Evolutionary conservation across 2,797 vertebrate species (phyloP).

Genomic region (Gymnothorax reevesii): DNA sequence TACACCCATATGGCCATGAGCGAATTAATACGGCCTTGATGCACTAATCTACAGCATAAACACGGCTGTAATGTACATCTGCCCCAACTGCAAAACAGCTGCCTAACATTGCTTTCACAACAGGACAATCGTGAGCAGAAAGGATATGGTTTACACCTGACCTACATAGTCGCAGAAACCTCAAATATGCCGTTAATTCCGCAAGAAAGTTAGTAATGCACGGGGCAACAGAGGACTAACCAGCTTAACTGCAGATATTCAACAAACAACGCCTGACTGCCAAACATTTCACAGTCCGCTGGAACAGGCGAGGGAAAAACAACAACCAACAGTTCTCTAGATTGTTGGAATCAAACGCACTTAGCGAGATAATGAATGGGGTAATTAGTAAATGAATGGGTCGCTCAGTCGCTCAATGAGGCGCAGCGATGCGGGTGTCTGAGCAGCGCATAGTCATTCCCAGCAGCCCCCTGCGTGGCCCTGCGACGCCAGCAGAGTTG

Average conservation of each 20-base stretch:
- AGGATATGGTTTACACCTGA: background rate
- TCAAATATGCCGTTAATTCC: too few relatives aligned
- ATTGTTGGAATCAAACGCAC: conserved; percentile 29
- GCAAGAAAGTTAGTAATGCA: background rate
- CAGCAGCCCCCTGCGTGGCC: background rate
- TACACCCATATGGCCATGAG: background rate
- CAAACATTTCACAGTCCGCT: conserved; percentile 7
- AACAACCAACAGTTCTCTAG: conserved; percentile 24
- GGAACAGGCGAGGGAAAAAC: conserved; percentile 9
- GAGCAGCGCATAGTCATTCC: conserved; percentile 14
- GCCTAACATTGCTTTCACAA: background rate
- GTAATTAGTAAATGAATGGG: conserved; percentile 72
- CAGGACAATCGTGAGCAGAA: background rate
- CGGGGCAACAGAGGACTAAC: background rate
- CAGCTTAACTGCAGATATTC: background rate
- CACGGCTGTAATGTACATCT: background rate
- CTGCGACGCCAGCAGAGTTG: background rate
- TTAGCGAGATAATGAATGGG: conserved; percentile 68
- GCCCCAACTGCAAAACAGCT: background rate
- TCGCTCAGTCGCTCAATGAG: conserved; percentile 66
- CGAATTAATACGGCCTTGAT: background rate
- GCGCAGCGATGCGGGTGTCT: conserved; percentile 27
- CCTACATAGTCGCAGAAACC: background rate
- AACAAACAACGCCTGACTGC: background rate
- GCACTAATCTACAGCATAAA: background rate